phyloP scores from a whole-genome alignment of 2,888 invertebrate genomes.

The Agrochola litura region DNA sequence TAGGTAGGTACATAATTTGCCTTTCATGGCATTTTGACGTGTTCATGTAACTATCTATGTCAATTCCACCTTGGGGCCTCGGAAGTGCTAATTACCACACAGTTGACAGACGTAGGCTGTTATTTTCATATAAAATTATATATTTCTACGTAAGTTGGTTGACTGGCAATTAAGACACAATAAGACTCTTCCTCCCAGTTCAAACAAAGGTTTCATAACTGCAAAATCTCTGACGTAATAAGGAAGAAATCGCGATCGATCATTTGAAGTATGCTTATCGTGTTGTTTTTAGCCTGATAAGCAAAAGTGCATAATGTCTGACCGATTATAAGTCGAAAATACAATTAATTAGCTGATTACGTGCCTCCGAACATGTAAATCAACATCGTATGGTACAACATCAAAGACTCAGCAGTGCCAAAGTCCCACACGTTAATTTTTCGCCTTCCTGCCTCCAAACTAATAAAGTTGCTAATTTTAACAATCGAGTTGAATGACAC shows the following conservation, averaged over 20 bases:
- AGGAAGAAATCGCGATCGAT: constrained; percentile 26
- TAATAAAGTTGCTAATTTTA: constrained; percentile 28
- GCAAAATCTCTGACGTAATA: background rate
- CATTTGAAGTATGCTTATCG: constrained; percentile 11
- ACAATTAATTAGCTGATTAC: constrained; percentile 11
- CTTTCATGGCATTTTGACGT: background rate
- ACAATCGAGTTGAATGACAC: constrained; percentile 53
- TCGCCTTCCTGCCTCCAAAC: background rate
- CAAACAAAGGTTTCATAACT: constrained; percentile 10
- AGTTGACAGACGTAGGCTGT: background rate
- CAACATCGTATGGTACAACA: constrained; percentile 2
- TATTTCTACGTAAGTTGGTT: too few relatives aligned
- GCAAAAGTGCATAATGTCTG: constrained; percentile 12
- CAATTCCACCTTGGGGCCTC: background rate
- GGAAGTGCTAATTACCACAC: constrained; percentile 11
- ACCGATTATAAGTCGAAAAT: constrained; percentile 24
- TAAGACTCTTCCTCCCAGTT: background rate
- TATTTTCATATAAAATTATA: constrained; percentile 12
- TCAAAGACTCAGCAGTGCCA: background rate
- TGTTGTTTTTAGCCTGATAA: constrained; percentile 28
- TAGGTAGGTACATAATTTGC: background rate
- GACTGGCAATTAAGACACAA: background rate
- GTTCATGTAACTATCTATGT: background rate
- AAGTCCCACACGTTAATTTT: constrained; percentile 12
- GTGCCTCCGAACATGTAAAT: background rate